These are phyloP conservation scores for Dryoscopus gambensis DNA, from an alignment of 2,113 vertebrate genomes.

Conservation along the genomic window DNA sequence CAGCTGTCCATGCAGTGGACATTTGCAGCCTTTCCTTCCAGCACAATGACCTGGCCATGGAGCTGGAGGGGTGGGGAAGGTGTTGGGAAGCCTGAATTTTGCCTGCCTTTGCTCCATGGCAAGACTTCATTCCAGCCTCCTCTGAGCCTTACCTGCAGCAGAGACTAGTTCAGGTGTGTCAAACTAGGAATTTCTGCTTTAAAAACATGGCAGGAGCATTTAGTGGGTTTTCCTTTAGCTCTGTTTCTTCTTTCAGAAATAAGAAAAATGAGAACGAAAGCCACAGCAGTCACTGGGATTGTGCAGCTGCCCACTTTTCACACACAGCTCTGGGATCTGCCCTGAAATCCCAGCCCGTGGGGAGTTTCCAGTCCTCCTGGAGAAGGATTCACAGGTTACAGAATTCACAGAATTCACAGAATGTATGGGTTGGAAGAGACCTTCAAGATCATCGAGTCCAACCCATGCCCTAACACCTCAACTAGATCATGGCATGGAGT, in stretches of 20 bases:
- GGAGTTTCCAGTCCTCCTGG: background rate
- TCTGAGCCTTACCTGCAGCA: background rate
- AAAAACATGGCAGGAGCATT: background rate
- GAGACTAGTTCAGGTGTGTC: background rate
- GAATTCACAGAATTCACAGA: too few relatives aligned
- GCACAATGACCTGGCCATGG: background rate
- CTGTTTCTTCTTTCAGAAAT: background rate
- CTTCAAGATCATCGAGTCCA: too few relatives aligned
- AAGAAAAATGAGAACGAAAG: background rate
- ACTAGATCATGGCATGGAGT: too few relatives aligned
- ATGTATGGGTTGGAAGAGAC: too few relatives aligned
- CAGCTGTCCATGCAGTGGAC: background rate
- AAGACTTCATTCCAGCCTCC: background rate
- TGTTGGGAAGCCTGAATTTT: background rate
- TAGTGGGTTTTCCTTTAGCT: background rate
- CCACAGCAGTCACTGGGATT: rapidly evolving
- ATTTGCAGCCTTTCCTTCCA: background rate
- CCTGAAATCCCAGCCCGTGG: background rate
- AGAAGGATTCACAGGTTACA: background rate
- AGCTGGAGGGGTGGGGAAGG: background rate
- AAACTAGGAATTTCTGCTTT: background rate
- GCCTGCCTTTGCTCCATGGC: background rate
- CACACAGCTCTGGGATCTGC: background rate
- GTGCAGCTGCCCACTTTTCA: background rate
- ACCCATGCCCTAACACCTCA: too few relatives aligned